A percentile compares a stretch with the other conserved stretches of the same genome.
Evolutionary conservation across 1,140 invertebrate genomes (phyloP).

Genomic region (Dendrolimus kikuchii): DNA sequence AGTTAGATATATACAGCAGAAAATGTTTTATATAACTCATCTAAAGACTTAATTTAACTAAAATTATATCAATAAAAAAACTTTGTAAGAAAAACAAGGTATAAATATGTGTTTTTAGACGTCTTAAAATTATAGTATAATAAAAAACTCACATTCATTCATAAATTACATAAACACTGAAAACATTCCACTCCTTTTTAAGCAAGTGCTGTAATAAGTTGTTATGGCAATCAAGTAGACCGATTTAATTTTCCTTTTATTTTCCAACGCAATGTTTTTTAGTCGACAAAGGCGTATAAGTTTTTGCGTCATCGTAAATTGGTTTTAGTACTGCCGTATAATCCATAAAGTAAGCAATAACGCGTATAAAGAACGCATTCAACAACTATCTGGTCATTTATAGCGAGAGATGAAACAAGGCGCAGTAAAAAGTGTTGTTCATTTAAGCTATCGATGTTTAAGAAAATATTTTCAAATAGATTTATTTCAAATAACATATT

Average conservation of each 20-base stretch:
- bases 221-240: no score
- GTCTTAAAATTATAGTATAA: no score
- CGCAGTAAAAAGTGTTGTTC: slow-evolving; percentile 27
- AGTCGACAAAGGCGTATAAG: slow-evolving; percentile 19
- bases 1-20: neutral
- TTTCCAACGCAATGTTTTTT: no score
- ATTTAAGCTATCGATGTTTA: slow-evolving; percentile 31
- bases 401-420: slow-evolving; percentile 59
- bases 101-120: no score
- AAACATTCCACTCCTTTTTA: no score
- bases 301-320: slow-evolving; percentile 25
- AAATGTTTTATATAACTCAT: slow-evolving; percentile 3
- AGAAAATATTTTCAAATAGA: slow-evolving; percentile 21
- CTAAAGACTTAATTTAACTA: neutral
- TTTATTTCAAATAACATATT: no score
- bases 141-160: no score
- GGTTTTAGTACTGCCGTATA: slow-evolving; percentile 43
- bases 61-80: neutral
- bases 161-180: no score
- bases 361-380: slow-evolving; percentile 57
- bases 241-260: no score
- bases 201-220: no score
- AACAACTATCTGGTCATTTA: slow-evolving; percentile 64
- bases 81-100: neutral
- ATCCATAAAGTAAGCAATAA: slow-evolving; percentile 58